Evolutionary conservation across 2,888 invertebrate genomes (phyloP).

Genomic region (Drosophila histrio): DNA sequence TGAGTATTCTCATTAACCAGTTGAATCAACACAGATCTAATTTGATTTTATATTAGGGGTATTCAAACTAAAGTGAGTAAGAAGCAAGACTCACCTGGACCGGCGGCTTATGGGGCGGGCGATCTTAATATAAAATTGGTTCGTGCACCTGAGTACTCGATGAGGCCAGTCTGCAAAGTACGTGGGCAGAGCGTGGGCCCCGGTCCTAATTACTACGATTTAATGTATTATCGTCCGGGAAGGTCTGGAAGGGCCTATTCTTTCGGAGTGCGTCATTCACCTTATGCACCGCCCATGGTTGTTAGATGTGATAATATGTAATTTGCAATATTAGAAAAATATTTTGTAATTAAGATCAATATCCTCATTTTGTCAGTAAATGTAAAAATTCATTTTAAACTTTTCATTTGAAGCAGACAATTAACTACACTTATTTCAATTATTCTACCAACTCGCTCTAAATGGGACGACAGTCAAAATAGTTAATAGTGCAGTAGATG

Average conservation of each 20-base stretch:
- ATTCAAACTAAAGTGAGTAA: constrained; percentile 30
- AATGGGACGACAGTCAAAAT: no score
- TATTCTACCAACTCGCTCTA: no score
- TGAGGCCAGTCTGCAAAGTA: constrained; percentile 54
- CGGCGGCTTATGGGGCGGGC: constrained; percentile 79
- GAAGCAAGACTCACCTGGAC: constrained; percentile 79
- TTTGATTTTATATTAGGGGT: constrained; percentile 62
- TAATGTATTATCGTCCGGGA: constrained; percentile 80
- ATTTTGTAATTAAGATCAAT: constrained; percentile 20
- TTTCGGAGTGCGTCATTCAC: constrained; percentile 80
- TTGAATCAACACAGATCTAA: not conserved
- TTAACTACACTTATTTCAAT: no score
- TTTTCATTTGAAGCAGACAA: not conserved
- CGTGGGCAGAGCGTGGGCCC: constrained; percentile 56
- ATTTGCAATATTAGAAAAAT: constrained; percentile 69
- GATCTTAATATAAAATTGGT: constrained; percentile 62
- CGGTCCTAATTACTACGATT: constrained; percentile 80
- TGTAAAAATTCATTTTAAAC: not conserved
- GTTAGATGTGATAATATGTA: constrained; percentile 82
- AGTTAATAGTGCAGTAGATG: no score
- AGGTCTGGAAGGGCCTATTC: constrained; percentile 73
- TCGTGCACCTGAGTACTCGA: constrained; percentile 75
- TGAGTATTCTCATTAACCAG: constrained; percentile 38
- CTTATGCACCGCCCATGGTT: constrained; percentile 81
- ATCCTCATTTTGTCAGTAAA: not conserved